Conservation (phyloP, 2,888 invertebrate species). For the Leptarthrus brevirostris region DNA sequence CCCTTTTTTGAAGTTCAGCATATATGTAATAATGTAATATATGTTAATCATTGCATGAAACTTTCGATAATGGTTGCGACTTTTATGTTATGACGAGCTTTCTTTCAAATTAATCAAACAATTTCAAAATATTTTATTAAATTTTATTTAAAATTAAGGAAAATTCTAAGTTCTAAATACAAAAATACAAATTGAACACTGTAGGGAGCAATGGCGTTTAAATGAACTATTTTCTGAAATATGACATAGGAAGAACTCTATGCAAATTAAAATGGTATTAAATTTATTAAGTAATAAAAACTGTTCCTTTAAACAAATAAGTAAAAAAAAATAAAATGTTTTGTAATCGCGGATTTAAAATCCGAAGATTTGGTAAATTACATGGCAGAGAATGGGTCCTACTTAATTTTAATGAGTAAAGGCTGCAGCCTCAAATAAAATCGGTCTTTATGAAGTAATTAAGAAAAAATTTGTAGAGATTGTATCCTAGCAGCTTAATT, state of each 20-base stretch:
- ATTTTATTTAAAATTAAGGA: slow-evolving; percentile 3
- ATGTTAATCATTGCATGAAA: too few relatives aligned
- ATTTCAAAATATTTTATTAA: not conserved
- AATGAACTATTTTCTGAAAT: not conserved
- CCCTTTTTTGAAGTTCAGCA: too few relatives aligned
- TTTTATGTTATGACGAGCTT: too few relatives aligned
- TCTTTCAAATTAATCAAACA: too few relatives aligned
- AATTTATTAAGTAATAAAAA: slow-evolving; percentile 45
- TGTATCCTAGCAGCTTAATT: slow-evolving; percentile 38
- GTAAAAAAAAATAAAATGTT: not conserved
- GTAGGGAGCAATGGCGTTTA: slow-evolving; percentile 8
- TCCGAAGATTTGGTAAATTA: slow-evolving; percentile 12
- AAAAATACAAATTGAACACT: slow-evolving; percentile 42
- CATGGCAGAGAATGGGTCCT: slow-evolving; percentile 23
- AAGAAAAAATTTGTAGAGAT: slow-evolving; percentile 6
- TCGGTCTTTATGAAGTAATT: not conserved
- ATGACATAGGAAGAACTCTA: not conserved
- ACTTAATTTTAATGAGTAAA: not conserved
- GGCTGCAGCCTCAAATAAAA: not conserved
- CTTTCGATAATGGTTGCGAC: too few relatives aligned
- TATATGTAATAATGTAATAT: too few relatives aligned
- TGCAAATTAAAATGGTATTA: slow-evolving; percentile 23
- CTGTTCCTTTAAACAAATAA: slow-evolving; percentile 8
- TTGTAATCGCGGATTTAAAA: not conserved
- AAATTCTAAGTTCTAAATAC: slow-evolving; percentile 1